Evolutionary conservation across 2,888 invertebrate genomes (phyloP).

Genomic region (Volucella zonaria): DNA sequence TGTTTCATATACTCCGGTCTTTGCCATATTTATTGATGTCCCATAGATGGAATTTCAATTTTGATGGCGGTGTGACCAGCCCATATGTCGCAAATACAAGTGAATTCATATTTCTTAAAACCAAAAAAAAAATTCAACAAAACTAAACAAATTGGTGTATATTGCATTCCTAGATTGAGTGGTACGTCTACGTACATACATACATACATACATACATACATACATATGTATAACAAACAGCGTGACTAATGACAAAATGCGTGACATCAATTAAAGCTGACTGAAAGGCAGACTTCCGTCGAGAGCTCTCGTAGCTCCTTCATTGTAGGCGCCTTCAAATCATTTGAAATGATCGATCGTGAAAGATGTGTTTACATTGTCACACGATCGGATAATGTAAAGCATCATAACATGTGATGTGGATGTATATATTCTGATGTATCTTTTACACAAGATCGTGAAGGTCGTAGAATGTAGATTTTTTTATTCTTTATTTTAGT

Average conservation of each 20-base stretch:
- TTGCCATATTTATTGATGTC: too few species aligned
- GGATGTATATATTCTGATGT: not conserved
- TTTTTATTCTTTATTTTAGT: not conserved
- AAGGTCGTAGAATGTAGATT: slow-evolving; percentile 22
- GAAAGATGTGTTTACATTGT: slow-evolving; percentile 21
- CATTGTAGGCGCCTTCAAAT: slow-evolving; percentile 7
- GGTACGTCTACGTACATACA: too few species aligned
- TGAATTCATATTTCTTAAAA: too few species aligned
- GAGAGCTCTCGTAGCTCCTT: slow-evolving; percentile 17
- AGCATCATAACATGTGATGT: slow-evolving; percentile 50
- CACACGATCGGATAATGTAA: slow-evolving; percentile 23
- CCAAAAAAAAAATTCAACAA: too few species aligned
- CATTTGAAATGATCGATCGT: slow-evolving; percentile 14
- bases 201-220: too few species aligned
- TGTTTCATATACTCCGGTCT: too few species aligned
- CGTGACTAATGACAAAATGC: slow-evolving; percentile 63
- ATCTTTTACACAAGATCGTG: slow-evolving; percentile 25
- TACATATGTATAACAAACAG: not conserved
- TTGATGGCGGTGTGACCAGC: too few species aligned
- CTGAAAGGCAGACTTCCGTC: slow-evolving; percentile 70
- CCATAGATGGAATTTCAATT: too few species aligned
- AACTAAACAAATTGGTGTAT: too few species aligned
- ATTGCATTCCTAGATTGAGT: too few species aligned
- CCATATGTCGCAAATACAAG: too few species aligned
- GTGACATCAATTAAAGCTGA: slow-evolving; percentile 69